These are phyloP conservation scores for Hylaeus volcanicus DNA, from an alignment of 1,140 invertebrate species.

Conservation along the genomic window DNA sequence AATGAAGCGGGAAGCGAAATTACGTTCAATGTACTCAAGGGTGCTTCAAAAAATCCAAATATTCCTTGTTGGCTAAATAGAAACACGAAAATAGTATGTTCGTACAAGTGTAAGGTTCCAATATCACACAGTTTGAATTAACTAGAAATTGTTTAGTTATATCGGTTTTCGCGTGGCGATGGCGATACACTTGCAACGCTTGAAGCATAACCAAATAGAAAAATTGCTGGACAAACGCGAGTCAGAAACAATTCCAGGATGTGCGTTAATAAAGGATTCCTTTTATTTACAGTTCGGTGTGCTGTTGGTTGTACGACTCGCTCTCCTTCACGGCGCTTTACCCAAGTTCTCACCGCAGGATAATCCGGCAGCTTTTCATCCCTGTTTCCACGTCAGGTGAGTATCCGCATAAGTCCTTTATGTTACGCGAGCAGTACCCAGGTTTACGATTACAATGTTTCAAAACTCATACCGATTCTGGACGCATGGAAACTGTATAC, in stretches of 20 bases:
- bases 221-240: neutral
- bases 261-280: neutral
- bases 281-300: constrained; percentile 80
- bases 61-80: no score
- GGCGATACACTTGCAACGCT: neutral
- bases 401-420: constrained; percentile 69
- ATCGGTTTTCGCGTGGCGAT: no score
- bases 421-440: constrained; percentile 50
- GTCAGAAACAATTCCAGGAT: neutral
- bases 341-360: constrained; percentile 91
- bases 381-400: constrained; percentile 87
- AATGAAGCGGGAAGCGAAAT: no score
- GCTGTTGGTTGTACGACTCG: constrained; percentile 84
- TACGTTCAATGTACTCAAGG: neutral
- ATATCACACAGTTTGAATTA: no score
- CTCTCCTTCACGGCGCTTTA: constrained; percentile 87
- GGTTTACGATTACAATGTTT: constrained; percentile 63
- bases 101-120: no score
- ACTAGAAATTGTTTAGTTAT: no score
- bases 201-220: neutral
- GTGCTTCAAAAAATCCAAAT: no score
- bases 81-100: no score
- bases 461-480: constrained; percentile 54
- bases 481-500: constrained; percentile 50
- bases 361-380: constrained; percentile 91